phyloP scores from a whole-genome alignment of 2,888 invertebrate genomes.

The Agrotis puta region DNA sequence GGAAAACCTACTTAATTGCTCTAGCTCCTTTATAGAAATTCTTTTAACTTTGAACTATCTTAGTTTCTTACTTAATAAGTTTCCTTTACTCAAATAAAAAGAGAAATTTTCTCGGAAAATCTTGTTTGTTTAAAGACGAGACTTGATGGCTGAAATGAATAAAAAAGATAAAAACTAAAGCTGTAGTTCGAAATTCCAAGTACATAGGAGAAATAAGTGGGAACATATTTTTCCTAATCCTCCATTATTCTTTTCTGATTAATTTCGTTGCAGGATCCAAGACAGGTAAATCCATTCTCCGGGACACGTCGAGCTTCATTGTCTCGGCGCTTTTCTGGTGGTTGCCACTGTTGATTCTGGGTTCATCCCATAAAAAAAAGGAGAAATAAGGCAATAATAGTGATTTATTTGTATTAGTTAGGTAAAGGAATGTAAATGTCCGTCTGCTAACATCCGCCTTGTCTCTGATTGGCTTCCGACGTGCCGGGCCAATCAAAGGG shows the following conservation, averaged over 20 bases:
- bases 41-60: slow-evolving; percentile 49
- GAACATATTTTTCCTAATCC: too few species aligned
- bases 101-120: neutral
- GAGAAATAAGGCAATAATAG: neutral
- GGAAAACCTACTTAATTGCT: slow-evolving; percentile 57
- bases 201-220: neutral
- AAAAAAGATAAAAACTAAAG: neutral
- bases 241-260: too few species aligned
- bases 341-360: too few species aligned
- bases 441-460: slow-evolving; percentile 17
- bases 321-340: too few species aligned
- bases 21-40: slow-evolving; percentile 36
- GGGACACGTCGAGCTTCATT: too few species aligned
- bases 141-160: slow-evolving; percentile 13
- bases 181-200: too few species aligned
- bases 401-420: neutral
- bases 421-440: slow-evolving; percentile 10
- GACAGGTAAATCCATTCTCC: too few species aligned
- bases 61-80: slow-evolving; percentile 38
- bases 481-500: slow-evolving; percentile 35
- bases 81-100: slow-evolving; percentile 26
- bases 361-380: too few species aligned
- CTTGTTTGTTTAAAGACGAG: slow-evolving; percentile 12
- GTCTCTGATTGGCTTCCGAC: slow-evolving; percentile 30
- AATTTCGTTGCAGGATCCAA: too few species aligned